phyloP scores from a whole-genome alignment of 1,140 invertebrate species.

The Bombus impatiens region DNA sequence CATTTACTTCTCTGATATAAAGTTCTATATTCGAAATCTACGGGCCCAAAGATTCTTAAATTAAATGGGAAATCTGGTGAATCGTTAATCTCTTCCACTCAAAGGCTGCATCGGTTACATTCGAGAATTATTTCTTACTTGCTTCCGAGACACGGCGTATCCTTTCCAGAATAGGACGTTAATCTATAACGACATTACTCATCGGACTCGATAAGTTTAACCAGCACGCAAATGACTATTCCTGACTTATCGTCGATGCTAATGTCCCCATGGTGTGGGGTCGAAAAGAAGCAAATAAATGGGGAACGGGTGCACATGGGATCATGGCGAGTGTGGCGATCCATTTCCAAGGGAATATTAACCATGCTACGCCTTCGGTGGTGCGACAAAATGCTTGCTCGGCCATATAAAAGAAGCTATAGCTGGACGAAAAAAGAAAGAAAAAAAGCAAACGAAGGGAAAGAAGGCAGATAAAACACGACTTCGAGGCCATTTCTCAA shows the following conservation, averaged over 20 bases:
- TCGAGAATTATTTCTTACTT: neutral
- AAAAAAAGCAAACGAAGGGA: neutral
- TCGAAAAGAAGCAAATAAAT: conserved; percentile 39
- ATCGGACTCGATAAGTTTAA: conserved; percentile 25
- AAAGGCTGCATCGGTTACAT: neutral
- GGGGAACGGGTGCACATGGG: conserved; percentile 12
- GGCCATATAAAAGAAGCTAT: neutral
- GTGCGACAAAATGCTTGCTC: conserved; percentile 23
- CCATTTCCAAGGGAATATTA: conserved; percentile 50
- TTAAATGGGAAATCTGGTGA: neutral
- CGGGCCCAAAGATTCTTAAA: too few species aligned
- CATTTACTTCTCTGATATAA: too few species aligned
- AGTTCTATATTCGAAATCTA: too few species aligned
- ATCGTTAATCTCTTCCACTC: neutral
- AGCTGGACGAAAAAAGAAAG: neutral
- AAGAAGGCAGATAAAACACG: neutral
- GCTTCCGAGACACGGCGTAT: neutral
- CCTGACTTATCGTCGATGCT: conserved; percentile 27
- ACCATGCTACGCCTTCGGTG: neutral
- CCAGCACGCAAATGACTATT: conserved; percentile 11
- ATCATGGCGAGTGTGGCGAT: conserved; percentile 27
- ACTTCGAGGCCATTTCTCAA: conserved; percentile 29
- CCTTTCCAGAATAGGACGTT: neutral
- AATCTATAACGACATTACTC: conserved; percentile 4
- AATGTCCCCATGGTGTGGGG: neutral